phyloP scores from a whole-genome alignment of 2,113 vertebrate genomes.

The Hiodon tergisus region DNA sequence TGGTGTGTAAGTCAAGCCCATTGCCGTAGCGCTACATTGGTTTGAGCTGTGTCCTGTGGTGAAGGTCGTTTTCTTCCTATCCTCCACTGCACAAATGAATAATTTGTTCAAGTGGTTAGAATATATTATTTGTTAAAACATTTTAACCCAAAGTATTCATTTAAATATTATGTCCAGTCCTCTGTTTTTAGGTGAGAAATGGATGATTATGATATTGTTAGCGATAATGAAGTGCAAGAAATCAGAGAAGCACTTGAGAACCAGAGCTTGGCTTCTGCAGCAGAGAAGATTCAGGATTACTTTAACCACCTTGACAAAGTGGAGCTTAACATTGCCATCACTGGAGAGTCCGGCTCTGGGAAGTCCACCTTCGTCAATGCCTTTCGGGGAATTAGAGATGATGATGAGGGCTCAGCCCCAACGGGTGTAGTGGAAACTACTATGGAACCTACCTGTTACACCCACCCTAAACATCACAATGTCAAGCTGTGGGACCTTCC shows the following conservation, averaged over 20 bases:
- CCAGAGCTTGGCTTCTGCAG: slow-evolving; percentile 23
- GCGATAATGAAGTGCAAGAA: slow-evolving; percentile 15
- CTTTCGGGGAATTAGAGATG: slow-evolving; percentile 53
- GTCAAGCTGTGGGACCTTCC: slow-evolving; percentile 66
- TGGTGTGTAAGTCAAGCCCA: too few species aligned
- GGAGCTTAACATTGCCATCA: slow-evolving; percentile 58
- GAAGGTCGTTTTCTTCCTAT: too few species aligned
- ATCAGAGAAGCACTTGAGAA: slow-evolving; percentile 27
- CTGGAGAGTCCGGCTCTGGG: slow-evolving; percentile 59
- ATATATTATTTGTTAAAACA: too few species aligned
- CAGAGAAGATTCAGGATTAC: slow-evolving; percentile 31
- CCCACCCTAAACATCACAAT: slow-evolving; percentile 48
- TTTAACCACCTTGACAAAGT: slow-evolving; percentile 28
- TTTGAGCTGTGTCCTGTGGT: too few species aligned
- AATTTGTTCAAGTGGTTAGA: too few species aligned
- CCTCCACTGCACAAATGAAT: too few species aligned
- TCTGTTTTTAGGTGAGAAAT: not conserved
- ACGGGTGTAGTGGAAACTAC: slow-evolving; percentile 63
- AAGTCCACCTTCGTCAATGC: slow-evolving; percentile 68
- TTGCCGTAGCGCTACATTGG: too few species aligned
- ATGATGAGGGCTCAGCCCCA: slow-evolving; percentile 51
- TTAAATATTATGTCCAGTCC: too few species aligned
- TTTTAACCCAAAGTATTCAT: too few species aligned
- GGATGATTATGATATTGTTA: not conserved
- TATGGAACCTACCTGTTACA: slow-evolving; percentile 40